These are phyloP conservation scores for Gisinianus flammeolus DNA, from an alignment of 2,888 invertebrate species.

Conservation along the genomic window DNA sequence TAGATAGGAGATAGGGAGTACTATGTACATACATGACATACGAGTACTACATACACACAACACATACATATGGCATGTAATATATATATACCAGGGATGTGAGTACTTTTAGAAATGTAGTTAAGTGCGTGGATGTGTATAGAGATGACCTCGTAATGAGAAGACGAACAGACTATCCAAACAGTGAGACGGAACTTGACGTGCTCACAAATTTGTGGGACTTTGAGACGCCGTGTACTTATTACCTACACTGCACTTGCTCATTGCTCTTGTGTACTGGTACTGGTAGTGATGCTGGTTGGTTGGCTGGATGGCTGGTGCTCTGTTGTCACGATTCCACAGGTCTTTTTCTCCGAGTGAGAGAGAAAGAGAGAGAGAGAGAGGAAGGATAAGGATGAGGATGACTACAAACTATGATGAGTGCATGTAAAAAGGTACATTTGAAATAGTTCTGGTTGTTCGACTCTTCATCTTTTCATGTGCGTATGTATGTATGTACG, in stretches of 20 bases:
- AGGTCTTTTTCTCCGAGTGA: background rate
- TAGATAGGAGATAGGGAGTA: background rate
- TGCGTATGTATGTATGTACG: background rate
- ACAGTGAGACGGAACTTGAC: constrained; percentile 50
- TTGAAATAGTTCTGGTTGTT: constrained; percentile 20
- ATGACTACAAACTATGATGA: constrained; percentile 4
- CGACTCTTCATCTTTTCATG: background rate
- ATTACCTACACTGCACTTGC: constrained; percentile 47
- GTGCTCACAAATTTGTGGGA: constrained; percentile 54
- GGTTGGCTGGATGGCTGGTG: constrained; percentile 9
- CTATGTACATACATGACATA: no score
- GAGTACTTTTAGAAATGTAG: constrained; percentile 20
- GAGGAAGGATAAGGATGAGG: background rate
- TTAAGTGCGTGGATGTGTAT: constrained; percentile 33
- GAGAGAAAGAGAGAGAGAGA: background rate
- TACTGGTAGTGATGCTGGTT: background rate
- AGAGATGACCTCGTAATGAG: constrained; percentile 36
- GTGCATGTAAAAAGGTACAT: constrained; percentile 24
- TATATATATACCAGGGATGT: no score
- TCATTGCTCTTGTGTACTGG: constrained; percentile 1
- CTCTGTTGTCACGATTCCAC: constrained; percentile 35
- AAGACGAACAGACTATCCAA: constrained; percentile 36
- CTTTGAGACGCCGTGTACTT: constrained; percentile 54
- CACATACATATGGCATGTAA: no score
- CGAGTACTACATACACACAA: no score